Evolutionary conservation across 2,113 vertebrate genomes (phyloP).

Genomic region (Corapipo altera): DNA sequence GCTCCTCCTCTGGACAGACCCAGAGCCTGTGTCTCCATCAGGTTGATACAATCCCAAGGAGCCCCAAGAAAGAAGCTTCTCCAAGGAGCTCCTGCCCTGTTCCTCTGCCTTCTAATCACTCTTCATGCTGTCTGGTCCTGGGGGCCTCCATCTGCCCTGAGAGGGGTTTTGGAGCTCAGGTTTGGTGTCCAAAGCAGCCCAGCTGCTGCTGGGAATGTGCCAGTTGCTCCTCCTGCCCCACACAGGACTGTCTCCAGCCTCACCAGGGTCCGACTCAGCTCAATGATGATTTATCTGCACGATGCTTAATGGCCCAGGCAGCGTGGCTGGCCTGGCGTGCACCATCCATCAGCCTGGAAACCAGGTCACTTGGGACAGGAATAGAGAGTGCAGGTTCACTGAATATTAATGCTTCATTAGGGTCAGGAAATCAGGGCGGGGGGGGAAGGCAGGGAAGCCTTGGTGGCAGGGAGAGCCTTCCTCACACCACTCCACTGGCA

Average conservation of each 20-base stretch:
- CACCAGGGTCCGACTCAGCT: background rate
- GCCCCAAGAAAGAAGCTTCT: background rate
- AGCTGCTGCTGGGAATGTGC: background rate
- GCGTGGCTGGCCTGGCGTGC: background rate
- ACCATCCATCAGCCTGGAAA: conserved; percentile 63
- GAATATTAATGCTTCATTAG: conserved; percentile 66
- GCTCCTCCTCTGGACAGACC: background rate
- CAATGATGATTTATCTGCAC: background rate
- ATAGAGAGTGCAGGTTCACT: conserved; percentile 65
- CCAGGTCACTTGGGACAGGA: conserved; percentile 66
- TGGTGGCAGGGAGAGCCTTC: background rate
- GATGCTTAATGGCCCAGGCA: background rate
- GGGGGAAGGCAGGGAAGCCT: background rate
- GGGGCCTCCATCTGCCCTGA: background rate
- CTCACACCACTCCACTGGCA: background rate
- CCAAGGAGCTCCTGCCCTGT: background rate
- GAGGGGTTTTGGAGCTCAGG: background rate
- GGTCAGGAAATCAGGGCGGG: conserved; percentile 42
- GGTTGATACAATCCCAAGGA: background rate
- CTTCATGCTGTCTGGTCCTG: background rate
- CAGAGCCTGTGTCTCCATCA: background rate
- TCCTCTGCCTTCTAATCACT: background rate
- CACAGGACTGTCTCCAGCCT: background rate
- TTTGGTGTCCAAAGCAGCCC: background rate
- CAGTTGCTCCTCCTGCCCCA: background rate